Evolutionary conservation across 1,140 invertebrate species (phyloP), one percentile per base, ranked within the genome.

Genomic region (Mactra quadrangularis): DNA sequence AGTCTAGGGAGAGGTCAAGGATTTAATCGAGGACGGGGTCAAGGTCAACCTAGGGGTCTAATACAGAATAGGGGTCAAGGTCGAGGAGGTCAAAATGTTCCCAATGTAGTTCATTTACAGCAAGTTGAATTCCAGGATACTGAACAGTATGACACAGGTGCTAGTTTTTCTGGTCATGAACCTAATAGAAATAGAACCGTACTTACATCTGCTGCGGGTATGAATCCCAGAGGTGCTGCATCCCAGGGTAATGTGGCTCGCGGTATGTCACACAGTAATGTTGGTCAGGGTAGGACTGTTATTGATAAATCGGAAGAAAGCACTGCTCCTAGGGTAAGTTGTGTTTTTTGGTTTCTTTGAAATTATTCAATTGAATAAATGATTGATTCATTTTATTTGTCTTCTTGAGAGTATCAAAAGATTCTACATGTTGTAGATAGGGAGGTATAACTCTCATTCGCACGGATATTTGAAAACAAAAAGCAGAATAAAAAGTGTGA

Each of bases 51-150:
- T 15, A 45, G 62, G n/a, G 59, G 59, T 62, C 59, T 35, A 29
- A 17, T 27, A 13, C 29, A 35, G 13, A 35, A 1, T n/a, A 25
- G 55, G 25, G 55, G 55, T n/a, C n/a, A n/a, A n/a, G 11, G 11
- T 25, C 38, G 41, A 31, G 62, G 41, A 47, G 31, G 41, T 22
- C 62, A 66, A 27, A 35, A 47, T 45, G 19, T 19, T 6, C 13
- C 38, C 1, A 66, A 35, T 17, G 25, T 47, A 22, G 31, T 35
- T 22, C 35, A 45, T 13, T 47, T 66, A 29, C 62, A 66, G 41
- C 62, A 66, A 47, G 62, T 66, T 15, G 31, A 45, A 47, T n/a
- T 66, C 6, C 62, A 66, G 19, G 62, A 66, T 22, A 66, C 41
- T 47, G 22, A 27, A 3, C 22, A 45, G 38, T 66, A 45, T 47